Evolutionary conservation across 2,797 vertebrate species (phyloP).

Genomic region (Ispidina picta): DNA sequence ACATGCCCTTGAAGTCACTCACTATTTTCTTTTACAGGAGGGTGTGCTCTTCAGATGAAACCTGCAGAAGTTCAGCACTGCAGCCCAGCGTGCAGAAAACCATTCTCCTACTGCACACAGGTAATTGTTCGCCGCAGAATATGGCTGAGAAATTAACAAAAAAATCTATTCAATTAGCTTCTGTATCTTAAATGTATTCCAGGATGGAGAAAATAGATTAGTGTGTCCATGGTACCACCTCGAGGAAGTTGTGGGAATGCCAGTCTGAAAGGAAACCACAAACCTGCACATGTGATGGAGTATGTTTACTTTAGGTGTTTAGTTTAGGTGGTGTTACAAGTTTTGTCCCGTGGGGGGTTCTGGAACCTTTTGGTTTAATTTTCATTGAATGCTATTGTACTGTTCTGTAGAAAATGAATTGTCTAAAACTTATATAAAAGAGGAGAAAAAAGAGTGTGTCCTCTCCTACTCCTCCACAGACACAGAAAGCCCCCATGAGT

Average conservation of each 20-base stretch:
- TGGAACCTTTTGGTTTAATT: background rate
- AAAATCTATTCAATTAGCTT: background rate
- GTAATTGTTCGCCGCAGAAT: conserved; percentile 73
- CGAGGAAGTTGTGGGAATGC: conserved; percentile 54
- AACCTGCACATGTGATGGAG: background rate
- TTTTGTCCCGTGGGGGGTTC: background rate
- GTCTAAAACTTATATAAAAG: background rate
- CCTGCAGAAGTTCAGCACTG: conserved; percentile 88
- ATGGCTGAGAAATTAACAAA: background rate
- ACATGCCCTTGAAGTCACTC: background rate
- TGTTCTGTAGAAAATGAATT: background rate
- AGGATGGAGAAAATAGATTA: background rate
- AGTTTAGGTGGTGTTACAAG: background rate
- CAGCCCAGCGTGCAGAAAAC: conserved; percentile 91
- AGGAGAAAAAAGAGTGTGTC: background rate
- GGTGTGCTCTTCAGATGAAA: conserved; percentile 86
- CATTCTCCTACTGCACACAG: conserved; percentile 97
- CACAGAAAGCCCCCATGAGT: accelerated
- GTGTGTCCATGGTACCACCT: conserved; percentile 63
- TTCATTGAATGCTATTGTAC: background rate
- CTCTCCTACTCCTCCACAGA: background rate
- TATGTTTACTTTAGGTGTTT: too few relatives aligned
- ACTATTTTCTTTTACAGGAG: conserved; percentile 81
- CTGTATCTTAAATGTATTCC: background rate
- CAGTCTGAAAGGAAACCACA: background rate